A percentile compares a stretch with the other conserved stretches of the same genome.
Conservation (phyloP, 1,140 invertebrate genomes). For the Apocrypta bakeri region DNA sequence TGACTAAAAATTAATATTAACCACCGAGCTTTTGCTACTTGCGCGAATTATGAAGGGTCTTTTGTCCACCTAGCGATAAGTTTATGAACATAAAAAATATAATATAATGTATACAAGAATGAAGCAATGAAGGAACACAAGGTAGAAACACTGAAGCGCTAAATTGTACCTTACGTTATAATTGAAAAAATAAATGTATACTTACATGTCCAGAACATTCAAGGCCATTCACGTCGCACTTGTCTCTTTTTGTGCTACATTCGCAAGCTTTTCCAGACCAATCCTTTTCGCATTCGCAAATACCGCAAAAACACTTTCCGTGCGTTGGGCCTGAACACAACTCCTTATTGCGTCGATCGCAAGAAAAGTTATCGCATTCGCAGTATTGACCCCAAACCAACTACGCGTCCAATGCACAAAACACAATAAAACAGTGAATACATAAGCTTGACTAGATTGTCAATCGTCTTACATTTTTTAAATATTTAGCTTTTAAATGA, state of each 20-base stretch:
- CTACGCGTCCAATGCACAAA: too few species aligned
- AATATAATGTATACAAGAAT: too few species aligned
- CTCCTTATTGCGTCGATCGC: constrained; percentile 86
- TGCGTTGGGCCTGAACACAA: constrained; percentile 84
- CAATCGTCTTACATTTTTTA: too few species aligned
- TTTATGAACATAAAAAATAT: too few species aligned
- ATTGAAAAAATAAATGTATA: constrained; percentile 9
- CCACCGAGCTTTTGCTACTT: not conserved
- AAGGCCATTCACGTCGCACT: constrained; percentile 78
- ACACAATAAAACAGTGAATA: constrained; percentile 31
- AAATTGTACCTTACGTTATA: too few species aligned
- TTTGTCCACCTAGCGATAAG: not conserved
- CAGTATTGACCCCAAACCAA: constrained; percentile 87
- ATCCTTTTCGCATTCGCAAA: constrained; percentile 83
- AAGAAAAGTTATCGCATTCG: constrained; percentile 97
- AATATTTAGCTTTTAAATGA: not conserved
- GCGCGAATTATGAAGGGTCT: not conserved
- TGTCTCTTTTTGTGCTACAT: constrained; percentile 83
- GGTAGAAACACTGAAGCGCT: too few species aligned
- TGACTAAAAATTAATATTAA: not conserved
- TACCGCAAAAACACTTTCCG: constrained; percentile 85
- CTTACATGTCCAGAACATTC: constrained; percentile 81
- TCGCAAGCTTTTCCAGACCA: constrained; percentile 90
- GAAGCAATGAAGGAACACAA: too few species aligned
- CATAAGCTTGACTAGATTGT: not conserved